Evolutionary conservation across 1,140 invertebrate species (phyloP), one percentile per base, ranked within the genome.

Genomic region (Apolygus lucorum): DNA sequence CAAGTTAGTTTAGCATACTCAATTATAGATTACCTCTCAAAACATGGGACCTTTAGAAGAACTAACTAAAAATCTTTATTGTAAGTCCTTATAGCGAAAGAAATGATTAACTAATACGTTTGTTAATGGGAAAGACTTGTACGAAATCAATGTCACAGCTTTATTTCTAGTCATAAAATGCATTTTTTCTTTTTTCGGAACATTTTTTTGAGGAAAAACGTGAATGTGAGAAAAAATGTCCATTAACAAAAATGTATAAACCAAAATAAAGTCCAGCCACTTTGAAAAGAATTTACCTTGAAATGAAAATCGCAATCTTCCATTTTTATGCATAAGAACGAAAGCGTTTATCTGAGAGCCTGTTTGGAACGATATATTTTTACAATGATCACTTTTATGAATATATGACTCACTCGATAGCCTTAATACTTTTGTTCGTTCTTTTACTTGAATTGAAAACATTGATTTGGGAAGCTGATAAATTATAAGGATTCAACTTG

Each of bases 121-220:
- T 17, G 34, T 59, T 21, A 59, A 59, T 24, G 54, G 54, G 22
- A 59, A 11, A 59, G 11, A 59, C 11, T 59, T 59, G 54, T 24
- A 24, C 54, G 54, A 22, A 59, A 59, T 17, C 54, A 59, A 49
- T 59, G 22, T 59, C 11, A 24, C 22, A 59, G 54, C 54, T 59
- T 59, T 59, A 24, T 22, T 24, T 59, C 54, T 59, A 59, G 54
- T 59, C 54, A 59, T 59, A 22, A 59, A 11, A 59, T 59, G 54
- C 54, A 59, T 59, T 59, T 59, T 59, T 22, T 22, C 22, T 14
- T 8, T 59, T 59, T 17, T 59, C 13, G 8, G 8, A 17, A 17
- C 34, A 59, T 59, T 59, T 42, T 42, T 42, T 42, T 42, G 17
- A 8, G 34, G n/a, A n/a, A n/a, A n/a, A n/a, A n/a, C n/a, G 4